These are phyloP conservation scores for Ornithoptera alexandrae DNA, from an alignment of 2,888 invertebrate genomes.

Conservation along the genomic window DNA sequence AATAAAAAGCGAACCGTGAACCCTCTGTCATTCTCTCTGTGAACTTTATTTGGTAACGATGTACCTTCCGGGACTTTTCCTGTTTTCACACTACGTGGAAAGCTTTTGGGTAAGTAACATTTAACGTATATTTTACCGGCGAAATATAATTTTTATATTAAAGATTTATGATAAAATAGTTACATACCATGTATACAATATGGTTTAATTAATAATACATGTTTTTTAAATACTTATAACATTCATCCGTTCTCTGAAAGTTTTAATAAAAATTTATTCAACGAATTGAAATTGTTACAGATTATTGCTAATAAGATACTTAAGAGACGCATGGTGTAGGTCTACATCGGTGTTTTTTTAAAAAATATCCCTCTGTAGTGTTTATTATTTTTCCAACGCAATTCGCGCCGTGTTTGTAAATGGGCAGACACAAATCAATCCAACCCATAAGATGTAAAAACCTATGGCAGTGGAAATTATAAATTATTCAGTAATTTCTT, in stretches of 20 bases:
- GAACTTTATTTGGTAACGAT: conserved; percentile 59
- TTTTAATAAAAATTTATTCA: background rate
- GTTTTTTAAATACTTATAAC: background rate
- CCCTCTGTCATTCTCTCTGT: conserved; percentile 59
- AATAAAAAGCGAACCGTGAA: conserved; percentile 62
- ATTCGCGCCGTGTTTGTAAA: conserved; percentile 32
- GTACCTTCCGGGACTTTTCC: conserved; percentile 71
- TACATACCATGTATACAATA: background rate
- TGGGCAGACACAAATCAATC: conserved; percentile 43
- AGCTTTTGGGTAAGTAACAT: conserved; percentile 72
- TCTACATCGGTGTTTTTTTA: background rate
- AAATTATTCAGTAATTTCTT: conserved; percentile 69
- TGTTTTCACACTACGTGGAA: conserved; percentile 71
- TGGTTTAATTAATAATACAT: background rate
- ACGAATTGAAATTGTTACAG: conserved; percentile 3
- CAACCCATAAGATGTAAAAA: conserved; percentile 51
- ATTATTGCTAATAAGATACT: conserved; percentile 9
- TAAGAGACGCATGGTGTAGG: background rate
- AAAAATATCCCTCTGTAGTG: background rate
- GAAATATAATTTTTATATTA: background rate
- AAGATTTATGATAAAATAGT: background rate
- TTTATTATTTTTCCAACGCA: conserved; percentile 23
- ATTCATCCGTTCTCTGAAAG: background rate
- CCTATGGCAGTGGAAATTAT: conserved; percentile 53
- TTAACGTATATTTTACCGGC: conserved; percentile 5